Conservation (phyloP, 1,140 invertebrate species). For the Tigriopus japonicus region DNA sequence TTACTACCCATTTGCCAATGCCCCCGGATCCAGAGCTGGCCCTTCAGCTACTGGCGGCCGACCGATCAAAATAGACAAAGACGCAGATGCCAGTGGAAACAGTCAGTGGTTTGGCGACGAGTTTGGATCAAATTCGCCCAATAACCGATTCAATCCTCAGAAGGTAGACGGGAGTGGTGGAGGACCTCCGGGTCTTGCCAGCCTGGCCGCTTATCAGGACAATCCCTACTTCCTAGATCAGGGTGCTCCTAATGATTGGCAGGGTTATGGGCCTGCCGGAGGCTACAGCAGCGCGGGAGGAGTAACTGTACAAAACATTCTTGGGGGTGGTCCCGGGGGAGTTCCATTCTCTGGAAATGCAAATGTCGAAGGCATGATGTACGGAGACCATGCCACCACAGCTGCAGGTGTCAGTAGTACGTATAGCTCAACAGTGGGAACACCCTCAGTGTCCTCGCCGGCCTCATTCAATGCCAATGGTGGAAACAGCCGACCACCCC, state of each 20-base stretch:
- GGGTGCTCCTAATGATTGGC: neutral
- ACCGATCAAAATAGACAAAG: neutral
- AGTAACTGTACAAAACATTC: neutral
- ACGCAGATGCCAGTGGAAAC: neutral
- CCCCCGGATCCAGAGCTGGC: neutral
- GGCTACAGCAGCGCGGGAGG: neutral
- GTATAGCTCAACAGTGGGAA: constrained; percentile 4
- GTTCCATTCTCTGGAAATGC: neutral
- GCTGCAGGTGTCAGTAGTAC: neutral
- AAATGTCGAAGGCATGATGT: neutral
- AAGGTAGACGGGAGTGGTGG: neutral
- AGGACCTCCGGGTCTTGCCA: no score
- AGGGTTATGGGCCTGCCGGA: neutral
- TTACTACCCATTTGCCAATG: constrained; percentile 8
- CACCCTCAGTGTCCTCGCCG: constrained; percentile 1
- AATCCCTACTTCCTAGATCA: neutral
- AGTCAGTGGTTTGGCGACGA: neutral
- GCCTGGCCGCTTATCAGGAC: neutral
- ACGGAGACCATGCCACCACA: neutral
- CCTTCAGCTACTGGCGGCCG: neutral
- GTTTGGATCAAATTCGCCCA: neutral
- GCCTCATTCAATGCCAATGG: neutral
- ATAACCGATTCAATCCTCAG: neutral
- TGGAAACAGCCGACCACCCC: neutral
- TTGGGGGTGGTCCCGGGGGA: neutral